Conservation (phyloP, 2,888 invertebrate species). For the Tipula unca region DNA sequence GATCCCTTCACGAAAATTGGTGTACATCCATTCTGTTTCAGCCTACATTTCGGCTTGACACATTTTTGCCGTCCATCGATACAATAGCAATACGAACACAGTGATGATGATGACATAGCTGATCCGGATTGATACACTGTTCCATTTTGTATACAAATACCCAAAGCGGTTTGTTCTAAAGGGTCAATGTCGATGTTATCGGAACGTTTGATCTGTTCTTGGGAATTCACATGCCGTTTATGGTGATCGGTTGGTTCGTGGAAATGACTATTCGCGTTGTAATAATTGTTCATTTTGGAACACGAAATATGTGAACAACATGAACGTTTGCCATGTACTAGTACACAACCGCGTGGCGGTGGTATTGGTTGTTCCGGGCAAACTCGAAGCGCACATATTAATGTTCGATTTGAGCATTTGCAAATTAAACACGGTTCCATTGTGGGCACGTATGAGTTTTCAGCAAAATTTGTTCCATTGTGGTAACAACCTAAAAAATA, state of each 20-base stretch:
- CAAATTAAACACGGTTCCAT: slow-evolving; percentile 71
- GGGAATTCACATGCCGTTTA: slow-evolving; percentile 37
- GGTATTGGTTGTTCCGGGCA: slow-evolving; percentile 68
- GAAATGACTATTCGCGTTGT: slow-evolving; percentile 17
- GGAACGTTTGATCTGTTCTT: slow-evolving; percentile 36
- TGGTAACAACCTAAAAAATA: slow-evolving; percentile 57
- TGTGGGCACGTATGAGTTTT: slow-evolving; percentile 56
- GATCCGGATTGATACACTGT: slow-evolving; percentile 46
- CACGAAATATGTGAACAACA: slow-evolving; percentile 77
- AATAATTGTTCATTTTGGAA: slow-evolving; percentile 45
- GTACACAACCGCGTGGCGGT: slow-evolving; percentile 63
- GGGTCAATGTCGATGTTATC: slow-evolving; percentile 36
- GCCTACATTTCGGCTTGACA: slow-evolving; percentile 69
- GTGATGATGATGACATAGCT: slow-evolving; percentile 66
- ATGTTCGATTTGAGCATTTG: slow-evolving; percentile 60
- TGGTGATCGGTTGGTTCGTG: slow-evolving; percentile 25
- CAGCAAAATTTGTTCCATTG: slow-evolving; percentile 57
- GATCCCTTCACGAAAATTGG: slow-evolving; percentile 41
- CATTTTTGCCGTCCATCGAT: slow-evolving; percentile 63
- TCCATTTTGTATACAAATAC: slow-evolving; percentile 37
- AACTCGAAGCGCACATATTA: slow-evolving; percentile 67
- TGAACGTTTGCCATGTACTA: slow-evolving; percentile 55
- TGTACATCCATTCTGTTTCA: slow-evolving; percentile 56
- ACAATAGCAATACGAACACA: slow-evolving; percentile 86
- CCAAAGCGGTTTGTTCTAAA: slow-evolving; percentile 28